A percentile compares a stretch with the other conserved stretches of the same genome.
Evolutionary conservation across 2,888 invertebrate genomes (phyloP).

Genomic region (Tipula helvola): DNA sequence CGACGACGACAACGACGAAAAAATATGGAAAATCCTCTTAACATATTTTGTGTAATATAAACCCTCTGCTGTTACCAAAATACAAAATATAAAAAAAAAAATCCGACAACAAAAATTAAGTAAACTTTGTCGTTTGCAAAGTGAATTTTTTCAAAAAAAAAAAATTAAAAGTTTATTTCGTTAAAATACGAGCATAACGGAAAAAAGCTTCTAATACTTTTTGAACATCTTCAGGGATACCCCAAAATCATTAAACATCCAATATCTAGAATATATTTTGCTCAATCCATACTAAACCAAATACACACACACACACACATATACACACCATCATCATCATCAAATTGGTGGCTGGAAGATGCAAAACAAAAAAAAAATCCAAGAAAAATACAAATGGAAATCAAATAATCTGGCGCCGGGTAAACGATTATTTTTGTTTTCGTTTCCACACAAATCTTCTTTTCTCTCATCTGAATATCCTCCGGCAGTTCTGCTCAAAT

Average conservation of each 20-base stretch:
- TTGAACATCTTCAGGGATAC: neutral
- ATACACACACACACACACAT: too few relatives aligned
- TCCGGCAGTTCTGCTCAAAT: neutral
- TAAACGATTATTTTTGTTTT: constrained; percentile 7
- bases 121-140: constrained; percentile 4
- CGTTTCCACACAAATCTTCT: neutral
- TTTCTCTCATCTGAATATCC: neutral
- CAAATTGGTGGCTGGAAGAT: neutral
- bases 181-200: neutral
- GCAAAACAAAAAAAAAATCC: neutral
- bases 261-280: neutral
- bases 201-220: neutral
- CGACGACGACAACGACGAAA: neutral
- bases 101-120: neutral
- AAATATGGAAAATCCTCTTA: constrained; percentile 8
- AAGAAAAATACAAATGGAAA: neutral
- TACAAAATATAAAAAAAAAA: neutral
- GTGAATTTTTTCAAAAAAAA: neutral
- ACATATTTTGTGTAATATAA: constrained; percentile 6
- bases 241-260: neutral
- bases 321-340: neutral
- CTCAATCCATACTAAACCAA: neutral
- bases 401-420: constrained; percentile 7
- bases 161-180: neutral
- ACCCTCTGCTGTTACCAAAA: neutral